These are phyloP conservation scores for Orycteropus afer DNA, from an alignment of 2,113 vertebrate genomes.

Conservation along the genomic window DNA sequence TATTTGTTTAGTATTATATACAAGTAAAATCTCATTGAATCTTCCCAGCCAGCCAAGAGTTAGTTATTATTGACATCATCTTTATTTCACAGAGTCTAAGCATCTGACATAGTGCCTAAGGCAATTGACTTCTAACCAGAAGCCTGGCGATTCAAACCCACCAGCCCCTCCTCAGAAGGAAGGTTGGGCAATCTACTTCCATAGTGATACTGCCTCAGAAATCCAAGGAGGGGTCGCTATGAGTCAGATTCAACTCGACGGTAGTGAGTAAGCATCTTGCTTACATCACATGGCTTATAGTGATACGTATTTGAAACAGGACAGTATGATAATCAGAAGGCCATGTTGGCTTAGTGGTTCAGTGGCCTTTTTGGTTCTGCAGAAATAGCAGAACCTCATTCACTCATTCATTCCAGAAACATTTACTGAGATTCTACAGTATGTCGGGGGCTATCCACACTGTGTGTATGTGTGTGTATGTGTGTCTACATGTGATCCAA, in stretches of 20 bases:
- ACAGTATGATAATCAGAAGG: not conserved
- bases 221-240: too few relatives aligned
- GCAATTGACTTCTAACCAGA: too few relatives aligned
- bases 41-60: not conserved
- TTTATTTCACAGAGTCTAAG: not conserved
- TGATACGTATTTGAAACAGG: not conserved
- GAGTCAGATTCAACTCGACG: too few relatives aligned
- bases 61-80: too few relatives aligned
- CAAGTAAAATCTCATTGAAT: not conserved
- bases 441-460: accelerated
- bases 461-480: not conserved
- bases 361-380: not conserved
- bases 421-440: not conserved
- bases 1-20: not conserved
- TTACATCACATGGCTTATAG: not conserved
- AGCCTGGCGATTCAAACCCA: too few relatives aligned
- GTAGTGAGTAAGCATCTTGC: not conserved
- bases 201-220: too few relatives aligned
- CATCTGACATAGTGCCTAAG: too few relatives aligned
- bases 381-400: not conserved
- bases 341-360: not conserved
- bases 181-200: too few relatives aligned
- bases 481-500: not conserved
- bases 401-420: not conserved
- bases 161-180: too few relatives aligned